phyloP scores from a whole-genome alignment of 2,113 vertebrate species.

The Spea multiplicata region DNA sequence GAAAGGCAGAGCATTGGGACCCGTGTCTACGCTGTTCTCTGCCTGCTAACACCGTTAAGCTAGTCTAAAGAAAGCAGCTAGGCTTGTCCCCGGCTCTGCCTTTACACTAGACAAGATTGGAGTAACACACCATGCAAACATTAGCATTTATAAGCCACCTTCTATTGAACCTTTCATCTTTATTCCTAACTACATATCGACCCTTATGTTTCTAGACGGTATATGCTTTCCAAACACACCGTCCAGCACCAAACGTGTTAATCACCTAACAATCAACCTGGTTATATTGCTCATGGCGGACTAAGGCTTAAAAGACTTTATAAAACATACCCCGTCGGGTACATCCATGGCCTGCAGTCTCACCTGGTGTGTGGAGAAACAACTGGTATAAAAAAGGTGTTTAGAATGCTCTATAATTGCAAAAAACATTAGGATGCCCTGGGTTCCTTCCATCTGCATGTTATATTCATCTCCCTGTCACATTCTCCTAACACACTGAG shows the following conservation, averaged over 20 bases:
- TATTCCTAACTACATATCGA: slow-evolving; percentile 53
- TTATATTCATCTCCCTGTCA: background rate
- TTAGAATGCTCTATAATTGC: background rate
- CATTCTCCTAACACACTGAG: no score
- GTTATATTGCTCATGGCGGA: slow-evolving; percentile 52
- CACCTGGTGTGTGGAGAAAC: slow-evolving; percentile 43
- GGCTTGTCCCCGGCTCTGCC: slow-evolving; percentile 60
- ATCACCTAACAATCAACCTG: slow-evolving; percentile 56
- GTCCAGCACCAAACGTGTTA: slow-evolving; percentile 14
- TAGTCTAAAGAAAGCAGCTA: background rate
- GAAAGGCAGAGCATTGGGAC: slow-evolving; percentile 13
- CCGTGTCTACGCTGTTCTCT: background rate
- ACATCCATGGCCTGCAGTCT: slow-evolving; percentile 23
- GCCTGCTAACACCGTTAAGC: background rate
- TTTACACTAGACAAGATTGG: slow-evolving; percentile 65
- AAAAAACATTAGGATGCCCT: no score
- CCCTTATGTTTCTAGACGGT: background rate
- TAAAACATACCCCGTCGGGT: slow-evolving; percentile 42
- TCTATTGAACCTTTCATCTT: background rate
- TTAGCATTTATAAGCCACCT: slow-evolving; percentile 55
- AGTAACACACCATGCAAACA: slow-evolving; percentile 65
- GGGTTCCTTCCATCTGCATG: background rate
- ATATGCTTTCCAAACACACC: background rate
- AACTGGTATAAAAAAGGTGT: background rate
- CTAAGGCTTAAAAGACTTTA: slow-evolving; percentile 48